Percentiles rank a stretch among this genome's conserved stretches.
Evolutionary conservation across 2,113 vertebrate species (phyloP).

Genomic region (Chelonoidis abingdonii): DNA sequence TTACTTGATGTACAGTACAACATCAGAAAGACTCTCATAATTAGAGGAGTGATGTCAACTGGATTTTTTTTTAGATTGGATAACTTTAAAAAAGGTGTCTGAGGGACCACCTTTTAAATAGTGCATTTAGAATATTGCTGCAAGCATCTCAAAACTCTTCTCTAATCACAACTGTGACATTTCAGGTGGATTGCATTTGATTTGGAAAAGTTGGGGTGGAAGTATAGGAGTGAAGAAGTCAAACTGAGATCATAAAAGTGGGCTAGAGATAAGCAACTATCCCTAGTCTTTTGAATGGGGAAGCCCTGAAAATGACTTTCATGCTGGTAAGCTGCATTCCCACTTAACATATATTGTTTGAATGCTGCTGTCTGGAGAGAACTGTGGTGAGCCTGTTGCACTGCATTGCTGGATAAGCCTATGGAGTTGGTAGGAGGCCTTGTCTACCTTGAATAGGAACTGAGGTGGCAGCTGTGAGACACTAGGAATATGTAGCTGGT

Average conservation of each 20-base stretch:
- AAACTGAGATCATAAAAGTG: not conserved
- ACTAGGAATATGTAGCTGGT: too few species aligned
- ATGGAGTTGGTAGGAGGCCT: not conserved
- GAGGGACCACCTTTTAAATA: not conserved
- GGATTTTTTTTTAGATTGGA: not conserved
- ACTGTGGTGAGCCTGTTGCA: not conserved
- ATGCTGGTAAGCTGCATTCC: not conserved
- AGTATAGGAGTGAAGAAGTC: not conserved
- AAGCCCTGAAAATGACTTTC: not conserved
- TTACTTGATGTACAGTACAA: rapidly evolving
- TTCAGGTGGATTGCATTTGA: not conserved
- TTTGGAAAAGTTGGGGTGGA: not conserved
- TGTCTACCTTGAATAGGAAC: not conserved
- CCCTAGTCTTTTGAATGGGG: not conserved
- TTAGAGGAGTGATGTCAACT: not conserved
- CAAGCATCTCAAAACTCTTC: not conserved
- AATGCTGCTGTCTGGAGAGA: too few species aligned
- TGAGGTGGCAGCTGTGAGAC: rapidly evolving
- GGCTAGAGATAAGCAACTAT: not conserved
- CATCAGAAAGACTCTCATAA: not conserved
- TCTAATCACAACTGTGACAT: not conserved
- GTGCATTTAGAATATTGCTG: rapidly evolving
- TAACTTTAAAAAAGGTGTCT: not conserved
- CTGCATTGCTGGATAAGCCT: not conserved
- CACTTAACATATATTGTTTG: not conserved